Evolutionary conservation across 2,113 vertebrate genomes (phyloP).

Genomic region (Calonectris borealis): DNA sequence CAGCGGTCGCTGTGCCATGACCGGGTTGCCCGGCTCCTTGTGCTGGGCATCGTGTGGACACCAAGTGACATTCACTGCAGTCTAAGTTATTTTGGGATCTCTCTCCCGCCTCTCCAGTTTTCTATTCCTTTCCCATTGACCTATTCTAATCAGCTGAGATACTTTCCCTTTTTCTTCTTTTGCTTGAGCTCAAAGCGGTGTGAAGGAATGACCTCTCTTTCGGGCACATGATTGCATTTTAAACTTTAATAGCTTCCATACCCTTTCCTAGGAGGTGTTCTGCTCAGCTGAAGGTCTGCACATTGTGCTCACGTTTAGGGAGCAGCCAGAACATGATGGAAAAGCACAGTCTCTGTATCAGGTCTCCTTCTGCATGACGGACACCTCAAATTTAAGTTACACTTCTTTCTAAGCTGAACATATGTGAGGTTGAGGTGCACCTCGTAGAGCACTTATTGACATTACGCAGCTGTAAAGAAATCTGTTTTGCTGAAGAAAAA

Average conservation of each 20-base stretch:
- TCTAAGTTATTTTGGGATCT: neutral
- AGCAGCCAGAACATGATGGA: neutral
- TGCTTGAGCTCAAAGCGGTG: neutral
- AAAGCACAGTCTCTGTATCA: neutral
- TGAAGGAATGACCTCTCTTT: conserved; percentile 35
- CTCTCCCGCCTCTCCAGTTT: neutral
- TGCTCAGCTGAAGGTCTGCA: conserved; percentile 2
- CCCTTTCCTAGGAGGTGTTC: neutral
- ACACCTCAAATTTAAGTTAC: neutral
- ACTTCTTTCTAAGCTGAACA: neutral
- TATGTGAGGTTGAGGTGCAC: neutral
- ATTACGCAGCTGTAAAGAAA: neutral
- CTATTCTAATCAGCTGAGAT: neutral
- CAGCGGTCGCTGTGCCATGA: neutral
- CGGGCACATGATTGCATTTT: conserved; percentile 61
- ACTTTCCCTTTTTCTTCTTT: neutral
- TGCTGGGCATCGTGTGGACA: neutral
- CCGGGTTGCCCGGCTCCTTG: neutral
- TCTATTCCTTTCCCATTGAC: neutral
- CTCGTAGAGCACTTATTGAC: neutral
- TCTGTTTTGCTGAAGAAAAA: conserved; percentile 4
- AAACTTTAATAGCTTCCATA: conserved; percentile 66
- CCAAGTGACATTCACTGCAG: neutral
- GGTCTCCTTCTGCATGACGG: neutral
- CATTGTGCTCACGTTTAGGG: neutral